Conservation (phyloP, 2,797 vertebrate species). For the Xiphophorus birchmanni region DNA sequence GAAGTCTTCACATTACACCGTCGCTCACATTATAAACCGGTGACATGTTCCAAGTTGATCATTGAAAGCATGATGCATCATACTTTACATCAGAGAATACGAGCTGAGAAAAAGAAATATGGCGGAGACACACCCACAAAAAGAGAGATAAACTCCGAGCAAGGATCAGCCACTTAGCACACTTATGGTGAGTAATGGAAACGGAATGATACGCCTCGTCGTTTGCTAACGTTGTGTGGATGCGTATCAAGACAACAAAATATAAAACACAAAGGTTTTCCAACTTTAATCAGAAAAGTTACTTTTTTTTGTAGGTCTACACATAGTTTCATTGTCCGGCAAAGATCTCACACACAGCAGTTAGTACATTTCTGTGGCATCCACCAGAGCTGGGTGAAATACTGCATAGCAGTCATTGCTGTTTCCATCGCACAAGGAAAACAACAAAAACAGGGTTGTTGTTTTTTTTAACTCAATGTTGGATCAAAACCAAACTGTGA, state of each 20-base stretch:
- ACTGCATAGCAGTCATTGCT: not conserved
- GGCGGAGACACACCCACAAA: conserved; percentile 9
- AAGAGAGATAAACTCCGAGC: conserved; percentile 6
- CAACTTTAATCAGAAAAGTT: not conserved
- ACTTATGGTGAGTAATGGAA: not conserved
- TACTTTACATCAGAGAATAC: not conserved
- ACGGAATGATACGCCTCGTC: not conserved
- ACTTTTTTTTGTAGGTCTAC: not conserved
- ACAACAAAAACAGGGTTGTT: not conserved
- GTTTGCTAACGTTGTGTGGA: not conserved
- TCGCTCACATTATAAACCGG: not conserved
- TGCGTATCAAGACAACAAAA: not conserved
- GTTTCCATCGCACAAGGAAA: not conserved
- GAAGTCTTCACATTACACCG: not conserved
- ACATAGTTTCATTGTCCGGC: not conserved
- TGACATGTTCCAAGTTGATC: not conserved
- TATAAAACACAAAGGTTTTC: not conserved
- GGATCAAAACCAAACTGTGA: not conserved
- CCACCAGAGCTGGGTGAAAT: not conserved
- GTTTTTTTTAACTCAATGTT: not conserved
- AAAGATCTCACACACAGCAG: not conserved
- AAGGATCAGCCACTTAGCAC: not conserved
- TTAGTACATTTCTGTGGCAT: not conserved
- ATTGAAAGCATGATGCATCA: not conserved
- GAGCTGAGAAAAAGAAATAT: not conserved